phyloP scores from a whole-genome alignment of 2,888 invertebrate genomes.

The Erannis defoliaria region DNA sequence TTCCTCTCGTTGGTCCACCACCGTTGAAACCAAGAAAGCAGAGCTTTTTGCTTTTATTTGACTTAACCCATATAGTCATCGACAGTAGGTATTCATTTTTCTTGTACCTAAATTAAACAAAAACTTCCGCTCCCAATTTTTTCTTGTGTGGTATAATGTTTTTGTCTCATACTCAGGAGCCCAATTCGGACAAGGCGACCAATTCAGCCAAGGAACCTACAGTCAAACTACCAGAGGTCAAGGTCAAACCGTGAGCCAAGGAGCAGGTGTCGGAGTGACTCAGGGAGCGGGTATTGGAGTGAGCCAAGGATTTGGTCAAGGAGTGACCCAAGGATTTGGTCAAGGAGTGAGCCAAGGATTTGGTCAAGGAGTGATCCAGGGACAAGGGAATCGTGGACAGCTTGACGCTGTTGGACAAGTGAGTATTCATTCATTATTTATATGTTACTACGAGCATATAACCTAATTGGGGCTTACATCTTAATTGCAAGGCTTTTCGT shows the following conservation, averaged over 20 bases:
- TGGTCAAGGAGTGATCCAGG: constrained; percentile 46
- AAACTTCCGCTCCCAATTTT: no score
- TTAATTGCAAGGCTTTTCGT: no score
- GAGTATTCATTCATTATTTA: constrained; percentile 32
- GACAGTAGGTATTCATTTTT: no score
- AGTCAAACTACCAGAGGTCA: constrained; percentile 44
- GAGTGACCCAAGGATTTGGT: constrained; percentile 40
- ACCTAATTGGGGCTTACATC: no score
- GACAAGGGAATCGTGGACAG: constrained; percentile 57
- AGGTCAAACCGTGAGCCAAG: constrained; percentile 25
- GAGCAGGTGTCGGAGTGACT: constrained; percentile 35
- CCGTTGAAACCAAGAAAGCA: no score
- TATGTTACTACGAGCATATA: no score
- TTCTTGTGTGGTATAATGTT: background rate
- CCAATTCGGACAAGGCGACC: constrained; percentile 51
- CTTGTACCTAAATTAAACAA: no score
- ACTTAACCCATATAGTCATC: background rate
- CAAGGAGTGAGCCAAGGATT: background rate
- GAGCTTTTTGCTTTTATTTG: no score
- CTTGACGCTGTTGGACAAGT: constrained; percentile 56
- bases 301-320: constrained; percentile 10
- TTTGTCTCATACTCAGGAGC: constrained; percentile 22
- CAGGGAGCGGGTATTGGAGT: constrained; percentile 44
- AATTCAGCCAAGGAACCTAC: constrained; percentile 44
- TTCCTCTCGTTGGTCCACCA: no score